Evolutionary conservation across 1,140 invertebrate genomes (phyloP).

Genomic region (Amphibalanus amphitrite): DNA sequence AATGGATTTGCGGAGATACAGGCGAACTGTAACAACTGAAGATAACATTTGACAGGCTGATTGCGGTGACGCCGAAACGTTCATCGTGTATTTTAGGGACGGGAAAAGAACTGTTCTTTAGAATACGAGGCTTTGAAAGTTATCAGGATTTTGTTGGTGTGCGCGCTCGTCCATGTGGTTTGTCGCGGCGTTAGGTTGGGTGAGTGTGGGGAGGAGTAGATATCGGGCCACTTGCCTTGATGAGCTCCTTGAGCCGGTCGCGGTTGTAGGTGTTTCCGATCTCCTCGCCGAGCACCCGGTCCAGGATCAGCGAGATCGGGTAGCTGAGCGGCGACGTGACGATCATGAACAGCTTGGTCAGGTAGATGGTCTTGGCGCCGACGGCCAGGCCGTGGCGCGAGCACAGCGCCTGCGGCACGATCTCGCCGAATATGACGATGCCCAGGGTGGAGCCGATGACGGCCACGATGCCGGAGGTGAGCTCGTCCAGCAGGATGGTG

Average conservation of each 20-base stretch:
- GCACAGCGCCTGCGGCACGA: slow-evolving; percentile 78
- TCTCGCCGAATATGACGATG: slow-evolving; percentile 95
- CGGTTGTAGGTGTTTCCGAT: slow-evolving; percentile 93
- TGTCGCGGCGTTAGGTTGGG: no score
- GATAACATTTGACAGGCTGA: no score
- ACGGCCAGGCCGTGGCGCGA: slow-evolving; percentile 88
- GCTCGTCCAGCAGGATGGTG: slow-evolving; percentile 84
- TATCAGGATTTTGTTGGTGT: no score
- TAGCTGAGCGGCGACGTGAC: slow-evolving; percentile 86
- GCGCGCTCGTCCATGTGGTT: no score
- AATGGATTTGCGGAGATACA: no score
- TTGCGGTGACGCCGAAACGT: no score
- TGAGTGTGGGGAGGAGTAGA: no score
- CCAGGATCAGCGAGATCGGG: slow-evolving; percentile 81
- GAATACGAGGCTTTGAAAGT: no score
- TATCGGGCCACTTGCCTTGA: slow-evolving; percentile 50
- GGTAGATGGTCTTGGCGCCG: slow-evolving; percentile 80
- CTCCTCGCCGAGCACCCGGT: slow-evolving; percentile 76
- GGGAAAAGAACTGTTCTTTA: no score
- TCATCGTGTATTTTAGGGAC: no score
- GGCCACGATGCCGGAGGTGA: slow-evolving; percentile 71
- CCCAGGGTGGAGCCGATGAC: slow-evolving; percentile 73
- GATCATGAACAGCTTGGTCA: slow-evolving; percentile 89
- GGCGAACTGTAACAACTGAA: no score
- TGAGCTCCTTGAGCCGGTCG: slow-evolving; percentile 86